Percentiles rank a stretch among this genome's conserved stretches.
Evolutionary conservation across 2,113 vertebrate genomes (phyloP).

Genomic region (Cyprinodon variegatus): DNA sequence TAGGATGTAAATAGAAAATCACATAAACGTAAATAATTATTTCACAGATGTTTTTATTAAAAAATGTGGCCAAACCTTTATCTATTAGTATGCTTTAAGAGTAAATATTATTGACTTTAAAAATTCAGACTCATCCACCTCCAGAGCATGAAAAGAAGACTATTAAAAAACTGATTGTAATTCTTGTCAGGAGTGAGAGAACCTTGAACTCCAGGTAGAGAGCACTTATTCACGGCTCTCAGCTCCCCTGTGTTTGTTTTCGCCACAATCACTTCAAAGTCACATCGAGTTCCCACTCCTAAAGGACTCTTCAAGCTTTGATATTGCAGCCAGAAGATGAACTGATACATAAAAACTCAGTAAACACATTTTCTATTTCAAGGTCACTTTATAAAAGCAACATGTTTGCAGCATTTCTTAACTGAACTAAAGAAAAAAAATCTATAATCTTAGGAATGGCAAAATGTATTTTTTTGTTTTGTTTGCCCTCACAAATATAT

Average conservation of each 20-base stretch:
- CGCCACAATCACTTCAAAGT: conserved; percentile 58
- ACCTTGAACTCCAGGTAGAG: conserved; percentile 60
- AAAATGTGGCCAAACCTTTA: not conserved
- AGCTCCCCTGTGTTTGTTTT: conserved; percentile 55
- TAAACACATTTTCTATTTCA: conserved; percentile 50
- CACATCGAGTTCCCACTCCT: conserved; percentile 59
- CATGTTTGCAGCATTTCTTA: conserved; percentile 18
- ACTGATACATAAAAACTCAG: conserved; percentile 46
- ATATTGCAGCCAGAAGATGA: conserved; percentile 57
- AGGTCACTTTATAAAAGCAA: conserved; percentile 23
- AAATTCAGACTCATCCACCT: not conserved
- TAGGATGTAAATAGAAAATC: not conserved
- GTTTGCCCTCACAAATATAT: not conserved
- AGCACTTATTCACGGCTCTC: conserved; percentile 53
- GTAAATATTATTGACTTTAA: not conserved
- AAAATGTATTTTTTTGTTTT: no score
- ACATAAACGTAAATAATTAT: not conserved
- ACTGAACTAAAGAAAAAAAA: conserved; percentile 3
- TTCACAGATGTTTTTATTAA: no score
- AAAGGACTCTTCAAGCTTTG: conserved; percentile 65
- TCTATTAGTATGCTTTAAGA: not conserved
- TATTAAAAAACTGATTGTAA: conserved; percentile 28
- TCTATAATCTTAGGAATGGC: no score
- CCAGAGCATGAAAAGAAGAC: not conserved
- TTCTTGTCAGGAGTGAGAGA: conserved; percentile 49